Evolutionary conservation across 1,140 invertebrate genomes (phyloP).

Genomic region (Dendrolimus kikuchii): DNA sequence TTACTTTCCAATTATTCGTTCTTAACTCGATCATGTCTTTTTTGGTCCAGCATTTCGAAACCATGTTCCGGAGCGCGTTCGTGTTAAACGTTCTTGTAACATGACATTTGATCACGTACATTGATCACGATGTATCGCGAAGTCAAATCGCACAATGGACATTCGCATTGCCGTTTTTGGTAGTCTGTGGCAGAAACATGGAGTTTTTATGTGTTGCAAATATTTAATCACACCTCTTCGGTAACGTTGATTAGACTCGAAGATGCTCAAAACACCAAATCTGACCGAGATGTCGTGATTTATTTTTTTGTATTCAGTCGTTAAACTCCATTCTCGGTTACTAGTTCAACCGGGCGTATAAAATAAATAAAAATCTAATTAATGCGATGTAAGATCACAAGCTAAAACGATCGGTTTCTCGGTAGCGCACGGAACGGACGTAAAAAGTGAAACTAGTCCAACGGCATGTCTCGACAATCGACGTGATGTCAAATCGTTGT

Average conservation of each 20-base stretch:
- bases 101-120: slow-evolving; percentile 39
- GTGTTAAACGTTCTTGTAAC: slow-evolving; percentile 20
- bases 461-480: slow-evolving; percentile 60
- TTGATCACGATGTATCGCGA: slow-evolving; percentile 26
- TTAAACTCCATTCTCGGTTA: slow-evolving; percentile 2
- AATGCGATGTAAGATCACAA: slow-evolving; percentile 62
- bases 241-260: slow-evolving; percentile 21
- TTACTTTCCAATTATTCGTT: slow-evolving; percentile 43
- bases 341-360: slow-evolving; percentile 8
- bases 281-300: slow-evolving; percentile 5
- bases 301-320: slow-evolving; percentile 1
- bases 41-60: slow-evolving; percentile 5
- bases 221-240: slow-evolving; percentile 40
- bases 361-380: slow-evolving; percentile 33
- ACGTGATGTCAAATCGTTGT: slow-evolving; percentile 65
- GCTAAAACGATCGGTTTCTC: slow-evolving; percentile 44
- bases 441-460: slow-evolving; percentile 63
- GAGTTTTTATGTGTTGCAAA: slow-evolving; percentile 36
- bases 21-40: slow-evolving; percentile 20
- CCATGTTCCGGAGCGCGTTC: slow-evolving; percentile 14
- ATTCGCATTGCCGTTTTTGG: slow-evolving; percentile 37
- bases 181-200: slow-evolving; percentile 35
- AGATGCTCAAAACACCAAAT: slow-evolving; percentile 4
- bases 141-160: slow-evolving; percentile 38
- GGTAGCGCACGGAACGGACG: slow-evolving; percentile 27